phyloP scores from a whole-genome alignment of 2,113 vertebrate genomes.

The Gambusia affinis region DNA sequence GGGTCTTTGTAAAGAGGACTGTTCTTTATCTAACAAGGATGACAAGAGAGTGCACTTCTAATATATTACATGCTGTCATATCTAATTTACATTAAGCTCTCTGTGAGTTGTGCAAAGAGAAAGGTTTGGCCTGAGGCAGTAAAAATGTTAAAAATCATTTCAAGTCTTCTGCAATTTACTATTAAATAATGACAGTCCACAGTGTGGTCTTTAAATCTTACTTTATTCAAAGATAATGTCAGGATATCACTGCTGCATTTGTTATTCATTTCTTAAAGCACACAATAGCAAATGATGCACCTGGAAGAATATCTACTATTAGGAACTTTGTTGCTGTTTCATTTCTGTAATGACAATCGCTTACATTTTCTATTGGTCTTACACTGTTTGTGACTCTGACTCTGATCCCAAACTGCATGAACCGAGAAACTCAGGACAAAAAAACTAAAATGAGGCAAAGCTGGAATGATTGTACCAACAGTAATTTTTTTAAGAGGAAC shows the following conservation, averaged over 20 bases:
- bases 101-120: constrained; percentile 24
- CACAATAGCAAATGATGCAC: neutral
- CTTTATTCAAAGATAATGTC: constrained; percentile 12
- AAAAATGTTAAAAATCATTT: constrained; percentile 34
- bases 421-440: too few species aligned
- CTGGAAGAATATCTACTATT: neutral
- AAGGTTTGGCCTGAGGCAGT: constrained; percentile 31
- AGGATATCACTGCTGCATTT: neutral
- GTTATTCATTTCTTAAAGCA: neutral
- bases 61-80: constrained; percentile 54
- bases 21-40: constrained; percentile 64
- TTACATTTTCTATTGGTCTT: neutral
- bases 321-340: neutral
- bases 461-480: neutral
- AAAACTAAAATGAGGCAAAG: neutral
- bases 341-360: neutral
- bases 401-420: neutral
- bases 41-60: constrained; percentile 36
- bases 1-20: constrained; percentile 36
- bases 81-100: constrained; percentile 25
- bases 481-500: too few species aligned
- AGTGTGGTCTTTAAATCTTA: constrained; percentile 2
- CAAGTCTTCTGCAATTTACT: constrained; percentile 13
- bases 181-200: constrained; percentile 15
- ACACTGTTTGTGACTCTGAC: neutral